Percentiles rank a stretch among this genome's conserved stretches.
These are phyloP conservation scores for Drosophila flavopinicola DNA, from an alignment of 2,888 invertebrate species.

Conservation along the genomic window DNA sequence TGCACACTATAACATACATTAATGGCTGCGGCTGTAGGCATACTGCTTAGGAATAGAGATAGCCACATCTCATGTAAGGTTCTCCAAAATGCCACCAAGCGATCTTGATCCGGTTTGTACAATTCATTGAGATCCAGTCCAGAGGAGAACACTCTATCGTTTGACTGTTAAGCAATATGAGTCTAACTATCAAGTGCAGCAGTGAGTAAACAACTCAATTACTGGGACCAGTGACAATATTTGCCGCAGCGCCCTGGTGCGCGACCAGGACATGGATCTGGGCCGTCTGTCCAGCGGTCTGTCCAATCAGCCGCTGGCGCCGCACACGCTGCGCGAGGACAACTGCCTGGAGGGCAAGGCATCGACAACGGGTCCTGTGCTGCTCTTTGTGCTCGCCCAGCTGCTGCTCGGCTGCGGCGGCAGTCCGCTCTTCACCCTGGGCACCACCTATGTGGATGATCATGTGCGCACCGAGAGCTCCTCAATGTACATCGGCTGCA, in stretches of 20 bases:
- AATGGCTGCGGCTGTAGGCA: slow-evolving; percentile 92
- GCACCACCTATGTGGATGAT: slow-evolving; percentile 97
- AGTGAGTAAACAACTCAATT: slow-evolving; percentile 70
- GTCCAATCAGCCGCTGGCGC: slow-evolving; percentile 89
- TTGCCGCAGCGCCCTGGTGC: slow-evolving; percentile 89
- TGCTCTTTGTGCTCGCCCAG: slow-evolving; percentile 95
- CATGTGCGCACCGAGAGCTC: slow-evolving; percentile 97
- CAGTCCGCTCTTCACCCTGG: slow-evolving; percentile 95
- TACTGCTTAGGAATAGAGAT: slow-evolving; percentile 89
- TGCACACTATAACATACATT: slow-evolving; percentile 86
- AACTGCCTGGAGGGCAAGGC: slow-evolving; percentile 93
- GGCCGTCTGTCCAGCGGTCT: slow-evolving; percentile 89
- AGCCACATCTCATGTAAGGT: slow-evolving; percentile 92
- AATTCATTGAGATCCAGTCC: slow-evolving; percentile 95
- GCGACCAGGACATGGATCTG: slow-evolving; percentile 90
- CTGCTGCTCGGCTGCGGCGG: slow-evolving; percentile 96
- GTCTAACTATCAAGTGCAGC: not conserved
- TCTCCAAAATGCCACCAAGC: slow-evolving; percentile 90
- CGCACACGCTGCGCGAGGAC: slow-evolving; percentile 89
- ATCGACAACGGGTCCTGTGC: slow-evolving; percentile 93
- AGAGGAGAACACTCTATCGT: slow-evolving; percentile 88
- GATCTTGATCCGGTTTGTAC: slow-evolving; percentile 90
- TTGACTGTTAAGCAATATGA: slow-evolving; percentile 44
- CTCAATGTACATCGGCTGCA: slow-evolving; percentile 97
- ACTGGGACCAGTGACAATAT: slow-evolving; percentile 90